These are phyloP conservation scores for Macropus fuliginosus DNA, from an alignment of 2,797 vertebrate genomes.

Conservation along the genomic window DNA sequence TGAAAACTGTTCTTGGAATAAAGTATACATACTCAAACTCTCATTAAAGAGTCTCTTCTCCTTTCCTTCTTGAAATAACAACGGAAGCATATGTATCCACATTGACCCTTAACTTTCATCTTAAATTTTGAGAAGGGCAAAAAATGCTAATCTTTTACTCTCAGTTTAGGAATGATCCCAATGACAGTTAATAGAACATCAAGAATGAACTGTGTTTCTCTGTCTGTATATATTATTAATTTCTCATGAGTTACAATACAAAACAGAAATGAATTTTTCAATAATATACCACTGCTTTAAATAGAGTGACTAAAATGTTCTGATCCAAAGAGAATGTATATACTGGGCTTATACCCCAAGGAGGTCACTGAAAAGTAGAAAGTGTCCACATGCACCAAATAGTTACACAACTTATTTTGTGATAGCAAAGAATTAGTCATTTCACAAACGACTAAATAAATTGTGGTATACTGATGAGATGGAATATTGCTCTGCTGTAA, in stretches of 20 bases:
- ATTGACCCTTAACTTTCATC: conserved; percentile 14
- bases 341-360: neutral
- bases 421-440: neutral
- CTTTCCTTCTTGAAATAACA: conserved; percentile 5
- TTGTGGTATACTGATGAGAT: neutral
- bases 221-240: conserved; percentile 41
- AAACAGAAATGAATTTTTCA: conserved; percentile 55
- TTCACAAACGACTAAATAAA: neutral
- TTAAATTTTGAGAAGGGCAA: conserved; percentile 48
- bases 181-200: neutral
- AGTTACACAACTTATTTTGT: neutral
- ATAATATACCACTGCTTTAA: neutral
- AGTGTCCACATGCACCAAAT: neutral
- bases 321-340: neutral
- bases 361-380: neutral
- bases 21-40: neutral
- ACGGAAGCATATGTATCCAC: conserved; percentile 16
- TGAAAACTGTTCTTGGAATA: conserved; percentile 57
- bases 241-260: conserved; percentile 50
- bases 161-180: neutral
- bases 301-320: neutral
- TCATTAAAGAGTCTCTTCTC: conserved; percentile 44
- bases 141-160: conserved; percentile 48
- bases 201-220: neutral
- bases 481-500: neutral